Percentiles rank a stretch among this genome's conserved stretches.
Evolutionary conservation across 2,888 invertebrate species (phyloP).

Genomic region (Venustoraphidia nigricollis): DNA sequence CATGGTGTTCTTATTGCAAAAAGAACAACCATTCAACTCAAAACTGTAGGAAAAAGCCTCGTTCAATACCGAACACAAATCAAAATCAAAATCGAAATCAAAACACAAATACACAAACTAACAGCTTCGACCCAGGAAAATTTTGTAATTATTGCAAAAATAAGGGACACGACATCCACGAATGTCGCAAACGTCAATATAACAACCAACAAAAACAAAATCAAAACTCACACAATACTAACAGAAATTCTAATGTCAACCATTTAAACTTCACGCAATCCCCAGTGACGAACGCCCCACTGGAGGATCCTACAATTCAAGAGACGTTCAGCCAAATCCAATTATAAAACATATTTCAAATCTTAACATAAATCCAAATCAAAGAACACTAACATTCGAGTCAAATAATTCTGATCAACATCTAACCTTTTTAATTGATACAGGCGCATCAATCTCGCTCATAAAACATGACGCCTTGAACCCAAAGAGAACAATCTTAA

Average conservation of each 20-base stretch:
- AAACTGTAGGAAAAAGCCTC: too few relatives aligned
- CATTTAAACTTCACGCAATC: background rate
- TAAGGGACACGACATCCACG: background rate
- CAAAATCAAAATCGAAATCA: too few relatives aligned
- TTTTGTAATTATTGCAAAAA: background rate
- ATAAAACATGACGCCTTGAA: conserved; percentile 9
- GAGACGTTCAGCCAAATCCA: background rate
- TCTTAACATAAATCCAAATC: too few relatives aligned
- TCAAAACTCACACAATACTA: background rate
- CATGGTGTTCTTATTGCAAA: too few relatives aligned
- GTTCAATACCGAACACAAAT: too few relatives aligned
- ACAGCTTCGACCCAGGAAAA: background rate
- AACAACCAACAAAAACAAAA: background rate
- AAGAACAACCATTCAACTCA: too few relatives aligned
- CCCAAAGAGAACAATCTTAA: background rate
- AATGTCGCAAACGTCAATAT: background rate
- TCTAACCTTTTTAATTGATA: conserved; percentile 8
- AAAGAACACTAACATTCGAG: too few relatives aligned
- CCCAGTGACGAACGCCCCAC: background rate
- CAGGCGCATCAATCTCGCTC: conserved; percentile 12
- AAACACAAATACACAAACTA: background rate
- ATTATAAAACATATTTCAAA: background rate
- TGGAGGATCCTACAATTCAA: background rate
- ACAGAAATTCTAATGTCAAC: background rate
- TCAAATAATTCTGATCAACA: too few relatives aligned